Percentiles rank a stretch among this genome's conserved stretches.
Conservation (phyloP, 2,797 vertebrate species). For the Labeo calbasu region DNA sequence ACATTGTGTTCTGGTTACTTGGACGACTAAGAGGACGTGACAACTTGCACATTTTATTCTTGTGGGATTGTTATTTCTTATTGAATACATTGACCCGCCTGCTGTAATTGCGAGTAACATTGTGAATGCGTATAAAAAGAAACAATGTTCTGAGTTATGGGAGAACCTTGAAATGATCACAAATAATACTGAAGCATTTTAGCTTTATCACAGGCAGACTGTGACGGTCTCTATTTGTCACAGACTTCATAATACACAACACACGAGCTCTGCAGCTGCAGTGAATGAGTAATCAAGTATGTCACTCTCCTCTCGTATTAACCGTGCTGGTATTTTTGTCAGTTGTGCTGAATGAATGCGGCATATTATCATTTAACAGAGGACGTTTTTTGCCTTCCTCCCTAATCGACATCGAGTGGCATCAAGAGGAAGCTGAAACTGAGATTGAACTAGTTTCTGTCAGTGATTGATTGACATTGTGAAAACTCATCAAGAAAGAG, state of each 20-base stretch:
- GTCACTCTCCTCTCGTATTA: constrained; percentile 12
- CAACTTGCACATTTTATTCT: not conserved
- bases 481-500: not conserved
- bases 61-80: constrained; percentile 33
- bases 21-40: constrained; percentile 2
- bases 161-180: not conserved
- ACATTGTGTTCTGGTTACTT: constrained; percentile 22
- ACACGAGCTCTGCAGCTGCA: not conserved
- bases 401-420: not conserved
- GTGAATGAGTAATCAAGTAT: constrained; percentile 4
- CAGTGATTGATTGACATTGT: constrained; percentile 6
- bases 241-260: constrained; percentile 8
- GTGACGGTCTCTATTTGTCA: constrained; percentile 7
- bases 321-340: constrained; percentile 30
- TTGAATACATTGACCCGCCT: constrained; percentile 22
- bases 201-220: not conserved
- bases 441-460: constrained; percentile 1
- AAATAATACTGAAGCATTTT: not conserved
- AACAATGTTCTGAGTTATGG: not conserved
- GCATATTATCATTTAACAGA: not conserved
- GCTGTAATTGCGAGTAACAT: constrained; percentile 27
- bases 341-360: constrained; percentile 22
- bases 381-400: not conserved
- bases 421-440: constrained; percentile 2
- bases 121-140: not conserved